Evolutionary conservation across 1,140 invertebrate genomes (phyloP).

Genomic region (Drosophila melanogaster): DNA sequence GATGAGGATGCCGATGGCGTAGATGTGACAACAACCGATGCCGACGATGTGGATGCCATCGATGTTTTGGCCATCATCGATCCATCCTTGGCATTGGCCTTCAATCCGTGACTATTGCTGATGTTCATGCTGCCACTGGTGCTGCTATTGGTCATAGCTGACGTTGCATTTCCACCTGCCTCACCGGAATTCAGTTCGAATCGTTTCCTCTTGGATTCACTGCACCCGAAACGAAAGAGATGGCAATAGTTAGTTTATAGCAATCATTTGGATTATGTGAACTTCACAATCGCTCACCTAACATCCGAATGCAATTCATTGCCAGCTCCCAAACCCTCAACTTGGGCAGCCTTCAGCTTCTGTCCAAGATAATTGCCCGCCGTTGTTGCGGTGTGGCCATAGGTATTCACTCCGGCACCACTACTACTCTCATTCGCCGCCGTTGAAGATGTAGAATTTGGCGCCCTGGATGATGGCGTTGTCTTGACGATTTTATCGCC

Average conservation of each 20-base stretch:
- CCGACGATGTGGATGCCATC: conserved; percentile 15
- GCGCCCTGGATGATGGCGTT: conserved; percentile 17
- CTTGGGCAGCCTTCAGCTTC: conserved; percentile 79
- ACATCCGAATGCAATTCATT: conserved; percentile 77
- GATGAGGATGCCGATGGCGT: conserved; percentile 50
- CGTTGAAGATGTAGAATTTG: conserved; percentile 20
- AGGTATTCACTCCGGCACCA: conserved; percentile 42
- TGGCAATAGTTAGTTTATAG: conserved; percentile 7
- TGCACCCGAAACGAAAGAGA: conserved; percentile 37
- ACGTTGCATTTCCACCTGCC: conserved; percentile 2
- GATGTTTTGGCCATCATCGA: conserved; percentile 23
- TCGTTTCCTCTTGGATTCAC: conserved; percentile 82
- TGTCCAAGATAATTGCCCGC: conserved; percentile 78
- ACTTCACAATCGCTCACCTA: conserved; percentile 56
- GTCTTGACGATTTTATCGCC: conserved; percentile 58
- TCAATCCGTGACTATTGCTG: conserved; percentile 31
- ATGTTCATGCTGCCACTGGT: conserved; percentile 20
- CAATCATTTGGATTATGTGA: background rate
- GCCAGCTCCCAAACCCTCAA: conserved; percentile 76
- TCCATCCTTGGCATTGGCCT: conserved; percentile 47
- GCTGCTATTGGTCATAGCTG: conserved; percentile 22
- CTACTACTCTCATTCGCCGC: conserved; percentile 8
- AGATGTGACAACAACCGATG: conserved; percentile 56
- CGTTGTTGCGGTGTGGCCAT: conserved; percentile 65
- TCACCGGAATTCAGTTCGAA: conserved; percentile 54